Evolutionary conservation across 1,140 invertebrate genomes (phyloP), one percentile per base, ranked within the genome.

Genomic region (Lithobius niger): DNA sequence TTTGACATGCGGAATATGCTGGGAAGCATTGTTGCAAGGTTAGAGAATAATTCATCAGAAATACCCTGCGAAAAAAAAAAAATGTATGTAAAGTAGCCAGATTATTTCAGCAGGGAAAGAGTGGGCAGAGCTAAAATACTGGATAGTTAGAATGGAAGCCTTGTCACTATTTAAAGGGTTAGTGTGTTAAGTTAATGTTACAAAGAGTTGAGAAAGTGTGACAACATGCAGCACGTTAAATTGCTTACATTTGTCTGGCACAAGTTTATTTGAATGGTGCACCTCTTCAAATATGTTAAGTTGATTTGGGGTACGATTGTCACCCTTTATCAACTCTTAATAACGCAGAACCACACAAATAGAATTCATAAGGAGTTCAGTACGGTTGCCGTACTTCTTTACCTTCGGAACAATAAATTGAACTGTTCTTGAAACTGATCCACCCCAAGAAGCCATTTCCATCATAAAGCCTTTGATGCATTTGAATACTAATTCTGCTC

Each of bases 401-500:
- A 84, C 83, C 72, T 81, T 78, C 22, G 86, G 86, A 13, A 89
- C 79, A 52, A 88, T 69, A 70, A 90, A 88, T 69, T 89, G 86
- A 40, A 89, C 76, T 69, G 87, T 94, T 66, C 86, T 84, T 25
- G 93, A 79, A 67, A 93, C 88, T 15, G 89, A 85, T 19, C 88
- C 89, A 57, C 89, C 88, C 82, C 82, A 88, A 1, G 85, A 88
- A 3, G 88, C 83, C 79, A 93, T 93, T 76, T 98, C 95, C 68
- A 99, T 96, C 88, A 98, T 94, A 69, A 97, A 99, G 0, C 95
- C 96, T 77, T 99, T 99, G 19, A 97, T 86, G 75, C 95, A 99
- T 73, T 99, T 99, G 64, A 96, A 92, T 55, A 98, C 84, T 56
- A 99, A 72, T 72, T 99, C 96, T 0, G 94, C 94, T 62, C 96